Evolutionary conservation across 2,797 vertebrate species (phyloP), one percentile per base, ranked within the genome.

Genomic region (Poeciliopsis infans): DNA sequence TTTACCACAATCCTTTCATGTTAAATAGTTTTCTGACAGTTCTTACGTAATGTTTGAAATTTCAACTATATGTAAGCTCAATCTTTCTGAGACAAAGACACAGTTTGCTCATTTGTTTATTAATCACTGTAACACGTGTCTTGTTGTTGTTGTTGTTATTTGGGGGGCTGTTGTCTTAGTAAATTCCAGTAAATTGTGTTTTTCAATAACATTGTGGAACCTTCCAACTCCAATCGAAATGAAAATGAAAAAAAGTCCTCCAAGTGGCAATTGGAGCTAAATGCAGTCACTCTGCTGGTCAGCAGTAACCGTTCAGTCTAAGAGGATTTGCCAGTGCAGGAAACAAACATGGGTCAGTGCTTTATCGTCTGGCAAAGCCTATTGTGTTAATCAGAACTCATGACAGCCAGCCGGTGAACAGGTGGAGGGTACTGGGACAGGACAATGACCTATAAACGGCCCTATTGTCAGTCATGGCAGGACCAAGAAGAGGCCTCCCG

Each of bases 381-480:
- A 12, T 77, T 87, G 82, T 85, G 79, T 84, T 81, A 49, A 87
- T 83, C 72, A 83, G 57, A 81, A 81, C 79, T 59, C 75, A 68
- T 79, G 87, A 76, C 83, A 66, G 72, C 70, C 76, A 80, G 79
- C 51, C 80, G 72, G 68, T 77, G 84, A 82, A 70, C 53, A 64
- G 74, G 78, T 83, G 76, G 78, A 90, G 89, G 85, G 76, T 85
- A 92, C 84, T 85, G 71, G 93, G 89, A 83, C 88, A 88, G 49
- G 77, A 31, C 83, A 45, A 69, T 89, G 91, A 90, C 88, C 91
- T 77, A 93, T 85, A 93, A 91, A 91, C 79, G 64, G 70, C 39
- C 51, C 79, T 75, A 79, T 91, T 92, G 86, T 90, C 72, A 39
- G 18, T 41, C 75, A 23, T 43, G n/a, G 49, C 36, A 49, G 49